phyloP scores from a whole-genome alignment of 2,797 vertebrate genomes.

The Smutsia gigantea region DNA sequence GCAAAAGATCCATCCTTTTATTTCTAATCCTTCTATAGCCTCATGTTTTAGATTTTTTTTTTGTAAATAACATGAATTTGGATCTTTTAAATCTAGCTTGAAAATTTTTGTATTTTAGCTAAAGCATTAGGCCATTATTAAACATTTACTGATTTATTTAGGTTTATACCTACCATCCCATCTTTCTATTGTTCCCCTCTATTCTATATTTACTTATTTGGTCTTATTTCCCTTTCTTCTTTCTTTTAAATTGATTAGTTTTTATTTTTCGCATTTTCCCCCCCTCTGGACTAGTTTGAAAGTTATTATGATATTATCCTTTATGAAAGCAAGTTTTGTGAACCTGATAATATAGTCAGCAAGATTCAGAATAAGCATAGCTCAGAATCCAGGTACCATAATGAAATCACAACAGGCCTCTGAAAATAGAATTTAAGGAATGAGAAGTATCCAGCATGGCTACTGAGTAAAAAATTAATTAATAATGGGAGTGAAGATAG shows the following conservation, averaged over 20 bases:
- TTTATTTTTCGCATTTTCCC: not conserved
- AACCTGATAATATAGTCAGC: not conserved
- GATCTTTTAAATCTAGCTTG: conserved; percentile 15
- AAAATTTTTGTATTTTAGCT: not conserved
- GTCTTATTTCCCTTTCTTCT: not conserved
- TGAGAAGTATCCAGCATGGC: not conserved
- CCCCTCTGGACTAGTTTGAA: not conserved
- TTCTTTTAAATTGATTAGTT: not conserved
- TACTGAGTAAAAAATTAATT: conserved; percentile 59
- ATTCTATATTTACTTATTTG: not conserved
- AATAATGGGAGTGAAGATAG: not conserved
- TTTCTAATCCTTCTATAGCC: not conserved
- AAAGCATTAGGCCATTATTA: not conserved
- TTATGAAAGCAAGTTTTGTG: conserved; percentile 46
- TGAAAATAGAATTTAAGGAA: conserved; percentile 50
- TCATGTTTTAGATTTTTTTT: not conserved
- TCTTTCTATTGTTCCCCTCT: not conserved
- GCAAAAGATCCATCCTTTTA: not conserved
- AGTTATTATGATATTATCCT: not conserved
- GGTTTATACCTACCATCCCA: not conserved
- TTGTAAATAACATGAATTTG: not conserved
- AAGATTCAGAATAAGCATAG: not conserved
- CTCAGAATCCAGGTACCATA: conserved; percentile 16
- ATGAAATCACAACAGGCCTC: conserved; percentile 53
- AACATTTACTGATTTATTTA: not conserved